These are phyloP conservation scores for Chydorus sphaericus DNA, from an alignment of 2,888 invertebrate species.

Conservation along the genomic window DNA sequence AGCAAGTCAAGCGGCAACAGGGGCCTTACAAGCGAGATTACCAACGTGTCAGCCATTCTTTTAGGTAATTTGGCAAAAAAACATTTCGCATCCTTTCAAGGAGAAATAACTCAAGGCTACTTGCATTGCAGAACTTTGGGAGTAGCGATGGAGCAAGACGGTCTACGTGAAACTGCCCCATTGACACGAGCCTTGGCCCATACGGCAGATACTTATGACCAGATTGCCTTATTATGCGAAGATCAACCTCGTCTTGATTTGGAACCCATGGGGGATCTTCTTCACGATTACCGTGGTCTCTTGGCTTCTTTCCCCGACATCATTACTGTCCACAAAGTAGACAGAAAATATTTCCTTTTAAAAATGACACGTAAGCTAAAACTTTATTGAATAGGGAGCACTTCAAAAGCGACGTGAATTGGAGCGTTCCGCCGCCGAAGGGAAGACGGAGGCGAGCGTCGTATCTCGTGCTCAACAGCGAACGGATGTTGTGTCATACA, in stretches of 20 bases:
- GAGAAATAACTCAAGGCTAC: background rate
- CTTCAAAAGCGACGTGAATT: conserved; percentile 81
- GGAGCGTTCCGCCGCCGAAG: conserved; percentile 59
- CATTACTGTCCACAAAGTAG: conserved; percentile 68
- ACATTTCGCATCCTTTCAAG: background rate
- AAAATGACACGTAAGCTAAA: background rate
- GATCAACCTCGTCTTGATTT: conserved; percentile 80
- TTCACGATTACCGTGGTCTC: conserved; percentile 89
- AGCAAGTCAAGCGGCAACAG: conserved; percentile 75
- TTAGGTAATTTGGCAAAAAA: conserved; percentile 34
- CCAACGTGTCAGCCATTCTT: conserved; percentile 74
- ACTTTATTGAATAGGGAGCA: conserved; percentile 37
- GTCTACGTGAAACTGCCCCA: conserved; percentile 25
- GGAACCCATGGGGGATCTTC: conserved; percentile 76
- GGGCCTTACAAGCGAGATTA: conserved; percentile 78
- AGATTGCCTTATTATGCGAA: conserved; percentile 75
- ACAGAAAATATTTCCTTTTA: conserved; percentile 7
- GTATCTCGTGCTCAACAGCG: conserved; percentile 64
- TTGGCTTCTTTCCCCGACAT: conserved; percentile 81
- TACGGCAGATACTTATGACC: conserved; percentile 77
- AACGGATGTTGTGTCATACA: conserved; percentile 83
- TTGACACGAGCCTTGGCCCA: conserved; percentile 65
- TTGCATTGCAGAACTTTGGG: conserved; percentile 44
- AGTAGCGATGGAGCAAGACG: conserved; percentile 65
- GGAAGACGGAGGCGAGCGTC: conserved; percentile 67